phyloP scores from a whole-genome alignment of 2,113 vertebrate genomes.

The Nerophis lumbriciformis region DNA sequence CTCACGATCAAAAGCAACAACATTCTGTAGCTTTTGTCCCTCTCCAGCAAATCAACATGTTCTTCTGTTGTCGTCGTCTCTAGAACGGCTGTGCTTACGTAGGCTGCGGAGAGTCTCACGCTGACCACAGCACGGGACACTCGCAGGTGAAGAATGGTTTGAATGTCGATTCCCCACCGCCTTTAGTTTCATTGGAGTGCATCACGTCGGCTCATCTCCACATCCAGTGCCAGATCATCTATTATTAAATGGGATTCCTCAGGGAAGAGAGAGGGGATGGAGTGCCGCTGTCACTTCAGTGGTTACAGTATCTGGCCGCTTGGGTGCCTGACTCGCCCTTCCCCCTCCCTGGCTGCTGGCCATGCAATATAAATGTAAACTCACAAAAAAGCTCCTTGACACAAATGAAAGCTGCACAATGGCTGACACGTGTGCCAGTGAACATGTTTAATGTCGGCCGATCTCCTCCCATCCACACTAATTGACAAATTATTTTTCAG shows the following conservation, averaged over 20 bases:
- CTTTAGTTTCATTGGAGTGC: neutral
- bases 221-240: constrained; percentile 48
- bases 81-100: constrained; percentile 91
- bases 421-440: neutral
- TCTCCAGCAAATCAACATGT: neutral
- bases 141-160: constrained; percentile 81
- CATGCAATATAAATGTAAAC: constrained; percentile 19
- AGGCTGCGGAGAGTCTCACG: constrained; percentile 93
- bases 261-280: constrained; percentile 33
- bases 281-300: constrained; percentile 28
- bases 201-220: constrained; percentile 16
- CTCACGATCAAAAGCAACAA: neutral
- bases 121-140: constrained; percentile 95
- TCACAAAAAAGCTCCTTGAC: constrained; percentile 1
- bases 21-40: neutral
- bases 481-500: too few species aligned
- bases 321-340: too few species aligned
- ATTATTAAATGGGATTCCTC: constrained; percentile 60
- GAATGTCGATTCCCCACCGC: constrained; percentile 1
- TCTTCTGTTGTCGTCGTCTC: constrained; percentile 35
- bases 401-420: constrained; percentile 2
- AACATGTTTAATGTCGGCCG: constrained; percentile 6
- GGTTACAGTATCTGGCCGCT: constrained; percentile 38
- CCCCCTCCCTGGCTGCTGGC: neutral
- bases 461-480: neutral